Evolutionary conservation across 2,888 invertebrate species (phyloP).

Genomic region (Platycheirus albimanus): DNA sequence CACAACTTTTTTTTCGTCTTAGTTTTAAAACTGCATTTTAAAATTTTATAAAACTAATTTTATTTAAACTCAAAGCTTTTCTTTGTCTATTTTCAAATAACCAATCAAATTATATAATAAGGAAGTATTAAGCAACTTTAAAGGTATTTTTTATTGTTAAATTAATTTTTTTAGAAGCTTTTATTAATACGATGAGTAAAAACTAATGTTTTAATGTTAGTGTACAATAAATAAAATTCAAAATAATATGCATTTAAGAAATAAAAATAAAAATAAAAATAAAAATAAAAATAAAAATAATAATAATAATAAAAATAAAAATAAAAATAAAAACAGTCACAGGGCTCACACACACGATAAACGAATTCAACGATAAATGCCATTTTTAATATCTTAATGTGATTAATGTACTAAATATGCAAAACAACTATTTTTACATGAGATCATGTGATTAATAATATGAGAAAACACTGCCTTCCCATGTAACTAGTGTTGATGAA

Average conservation of each 20-base stretch:
- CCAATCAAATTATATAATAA: conserved; percentile 16
- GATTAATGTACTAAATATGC: neutral
- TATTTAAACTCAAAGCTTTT: conserved; percentile 57
- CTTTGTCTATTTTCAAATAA: conserved; percentile 40
- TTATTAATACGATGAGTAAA: too few relatives aligned
- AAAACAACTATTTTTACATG: too few relatives aligned
- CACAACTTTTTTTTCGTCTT: conserved; percentile 27
- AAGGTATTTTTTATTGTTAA: neutral
- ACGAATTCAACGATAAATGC: conserved; percentile 4
- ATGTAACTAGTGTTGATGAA: conserved; percentile 5
- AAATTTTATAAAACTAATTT: neutral
- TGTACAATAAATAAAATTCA: conserved; percentile 50
- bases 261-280: too few relatives aligned
- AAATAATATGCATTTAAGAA: conserved; percentile 47
- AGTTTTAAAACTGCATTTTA: conserved; percentile 18
- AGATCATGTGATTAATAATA: too few relatives aligned
- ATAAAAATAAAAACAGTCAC: neutral
- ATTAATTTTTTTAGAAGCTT: neutral
- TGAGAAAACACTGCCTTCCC: neutral
- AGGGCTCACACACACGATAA: neutral
- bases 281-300: too few relatives aligned
- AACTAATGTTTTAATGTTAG: conserved; percentile 26
- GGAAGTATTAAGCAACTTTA: conserved; percentile 46
- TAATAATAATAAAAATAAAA: too few relatives aligned
- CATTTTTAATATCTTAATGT: conserved; percentile 25